phyloP scores from a whole-genome alignment of 1,140 invertebrate species.

The Leptonema lineaticorne region DNA sequence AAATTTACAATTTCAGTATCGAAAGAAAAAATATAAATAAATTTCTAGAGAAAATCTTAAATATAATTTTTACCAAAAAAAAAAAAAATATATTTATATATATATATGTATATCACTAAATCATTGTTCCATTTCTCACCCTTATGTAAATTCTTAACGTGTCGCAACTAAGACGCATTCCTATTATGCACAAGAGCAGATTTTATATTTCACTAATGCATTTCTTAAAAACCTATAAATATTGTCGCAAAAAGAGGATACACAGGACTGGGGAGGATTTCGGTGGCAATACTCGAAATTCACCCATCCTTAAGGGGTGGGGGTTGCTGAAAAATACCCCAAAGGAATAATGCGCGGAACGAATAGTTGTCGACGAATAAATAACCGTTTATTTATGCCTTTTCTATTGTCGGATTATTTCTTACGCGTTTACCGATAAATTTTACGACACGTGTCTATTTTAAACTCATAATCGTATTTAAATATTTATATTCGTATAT shows the following conservation, averaged over 20 bases:
- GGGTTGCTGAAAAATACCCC: neutral
- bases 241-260: constrained; percentile 23
- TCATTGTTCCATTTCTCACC: constrained; percentile 4
- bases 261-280: neutral
- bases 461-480: too few species aligned
- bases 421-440: neutral
- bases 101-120: constrained; percentile 12
- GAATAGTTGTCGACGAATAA: constrained; percentile 28
- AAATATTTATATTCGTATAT: too few species aligned
- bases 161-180: constrained; percentile 18
- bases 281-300: neutral
- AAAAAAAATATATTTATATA: neutral
- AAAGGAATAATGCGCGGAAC: constrained; percentile 1
- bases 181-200: constrained; percentile 39
- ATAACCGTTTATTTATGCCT: constrained; percentile 27
- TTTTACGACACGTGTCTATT: neutral
- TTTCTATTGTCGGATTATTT: constrained; percentile 20
- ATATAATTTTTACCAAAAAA: neutral
- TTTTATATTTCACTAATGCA: constrained; percentile 43
- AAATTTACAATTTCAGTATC: too few species aligned
- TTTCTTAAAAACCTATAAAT: constrained; percentile 44
- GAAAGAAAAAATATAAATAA: too few species aligned
- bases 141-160: constrained; percentile 19
- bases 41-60: too few species aligned
- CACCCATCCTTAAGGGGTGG: neutral